Evolutionary conservation across 2,888 invertebrate species (phyloP).

Genomic region (Lycocerus yunnanus): DNA sequence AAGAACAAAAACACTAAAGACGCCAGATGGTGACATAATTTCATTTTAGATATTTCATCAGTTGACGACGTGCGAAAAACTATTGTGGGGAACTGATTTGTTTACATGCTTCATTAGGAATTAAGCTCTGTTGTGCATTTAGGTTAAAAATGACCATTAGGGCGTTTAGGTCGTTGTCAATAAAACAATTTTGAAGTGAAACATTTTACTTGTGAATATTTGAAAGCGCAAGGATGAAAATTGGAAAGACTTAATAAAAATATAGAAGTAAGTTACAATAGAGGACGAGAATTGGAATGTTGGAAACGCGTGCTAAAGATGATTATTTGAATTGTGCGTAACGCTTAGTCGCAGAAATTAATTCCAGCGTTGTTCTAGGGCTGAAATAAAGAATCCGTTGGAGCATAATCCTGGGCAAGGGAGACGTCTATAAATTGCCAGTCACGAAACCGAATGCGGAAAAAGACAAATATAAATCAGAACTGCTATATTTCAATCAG

Average conservation of each 20-base stretch:
- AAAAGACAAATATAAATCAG: constrained; percentile 38
- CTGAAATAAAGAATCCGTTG: constrained; percentile 38
- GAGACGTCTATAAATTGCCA: constrained; percentile 36
- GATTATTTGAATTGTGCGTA: constrained; percentile 36
- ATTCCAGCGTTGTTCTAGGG: constrained; percentile 38
- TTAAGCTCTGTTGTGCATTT: neutral
- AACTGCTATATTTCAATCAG: constrained; percentile 34
- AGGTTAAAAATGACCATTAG: neutral
- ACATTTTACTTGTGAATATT: no score
- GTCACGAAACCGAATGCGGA: constrained; percentile 39
- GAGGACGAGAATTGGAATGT: constrained; percentile 8
- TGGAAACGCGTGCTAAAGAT: constrained; percentile 31
- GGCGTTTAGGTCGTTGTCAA: neutral
- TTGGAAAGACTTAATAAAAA: neutral
- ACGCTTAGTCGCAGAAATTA: constrained; percentile 40
- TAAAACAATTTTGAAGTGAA: neutral
- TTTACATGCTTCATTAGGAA: neutral
- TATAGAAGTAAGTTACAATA: neutral
- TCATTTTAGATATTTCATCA: neutral
- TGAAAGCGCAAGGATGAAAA: neutral
- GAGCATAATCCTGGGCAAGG: constrained; percentile 36
- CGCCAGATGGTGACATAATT: neutral
- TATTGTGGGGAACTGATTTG: neutral
- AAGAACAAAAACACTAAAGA: neutral
- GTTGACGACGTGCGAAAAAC: neutral